Conservation (phyloP, 2,113 vertebrate genomes). For the Sminthopsis crassicaudata region DNA sequence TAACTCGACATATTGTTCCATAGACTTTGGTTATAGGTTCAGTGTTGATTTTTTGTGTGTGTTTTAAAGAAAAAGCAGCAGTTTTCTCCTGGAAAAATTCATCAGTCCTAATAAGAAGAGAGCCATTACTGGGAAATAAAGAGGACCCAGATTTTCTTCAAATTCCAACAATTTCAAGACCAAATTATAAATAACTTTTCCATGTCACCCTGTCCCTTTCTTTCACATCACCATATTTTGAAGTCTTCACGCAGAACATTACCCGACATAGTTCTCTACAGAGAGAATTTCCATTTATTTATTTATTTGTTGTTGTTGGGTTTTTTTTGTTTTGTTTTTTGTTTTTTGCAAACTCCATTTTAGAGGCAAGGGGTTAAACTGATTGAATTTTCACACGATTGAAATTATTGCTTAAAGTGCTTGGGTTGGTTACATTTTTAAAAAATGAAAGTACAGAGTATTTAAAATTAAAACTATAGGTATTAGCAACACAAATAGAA, state of each 20-base stretch:
- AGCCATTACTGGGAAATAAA: not conserved
- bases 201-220: not conserved
- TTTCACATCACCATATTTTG: not conserved
- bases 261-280: slow-evolving; percentile 58
- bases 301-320: slow-evolving; percentile 19
- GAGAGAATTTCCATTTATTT: slow-evolving; percentile 63
- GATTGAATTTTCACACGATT: slow-evolving; percentile 78
- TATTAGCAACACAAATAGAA: slow-evolving; percentile 68
- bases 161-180: not conserved
- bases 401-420: slow-evolving; percentile 84
- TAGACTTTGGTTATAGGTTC: slow-evolving; percentile 14
- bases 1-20: slow-evolving; percentile 2
- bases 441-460: slow-evolving; percentile 69
- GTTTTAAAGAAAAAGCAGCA: not conserved
- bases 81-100: not conserved
- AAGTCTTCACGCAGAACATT: slow-evolving; percentile 7
- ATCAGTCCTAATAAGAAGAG: not conserved
- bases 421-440: slow-evolving; percentile 72
- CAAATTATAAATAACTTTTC: not conserved
- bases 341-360: slow-evolving; percentile 70
- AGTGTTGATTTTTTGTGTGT: slow-evolving; percentile 9
- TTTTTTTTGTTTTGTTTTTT: slow-evolving; percentile 30
- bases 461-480: slow-evolving; percentile 73
- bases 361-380: slow-evolving; percentile 73
- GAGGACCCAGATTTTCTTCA: not conserved